Conservation (phyloP, 2,113 vertebrate genomes). For the Podiceps cristatus region DNA sequence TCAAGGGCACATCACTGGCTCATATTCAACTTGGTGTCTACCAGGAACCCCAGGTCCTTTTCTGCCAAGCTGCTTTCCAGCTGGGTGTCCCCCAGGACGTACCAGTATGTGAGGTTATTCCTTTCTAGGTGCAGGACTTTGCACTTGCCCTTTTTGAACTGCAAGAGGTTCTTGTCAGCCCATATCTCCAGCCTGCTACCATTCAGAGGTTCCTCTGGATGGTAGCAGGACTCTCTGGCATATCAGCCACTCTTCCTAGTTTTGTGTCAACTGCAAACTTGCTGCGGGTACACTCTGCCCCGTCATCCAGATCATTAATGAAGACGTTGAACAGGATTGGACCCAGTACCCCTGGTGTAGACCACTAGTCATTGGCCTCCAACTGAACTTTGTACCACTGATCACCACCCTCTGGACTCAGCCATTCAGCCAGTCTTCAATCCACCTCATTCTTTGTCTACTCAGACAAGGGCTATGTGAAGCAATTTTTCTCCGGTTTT, state of each 20-base stretch:
- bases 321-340: background rate
- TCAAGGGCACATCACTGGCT: background rate
- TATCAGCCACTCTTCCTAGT: background rate
- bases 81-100: background rate
- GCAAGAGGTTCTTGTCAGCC: background rate
- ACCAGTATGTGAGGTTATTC: background rate
- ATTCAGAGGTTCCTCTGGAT: background rate
- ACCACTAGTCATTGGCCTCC: background rate
- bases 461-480: background rate
- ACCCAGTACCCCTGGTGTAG: background rate
- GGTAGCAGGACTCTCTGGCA: background rate
- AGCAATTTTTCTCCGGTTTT: background rate
- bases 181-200: background rate
- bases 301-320: background rate
- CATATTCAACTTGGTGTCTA: background rate
- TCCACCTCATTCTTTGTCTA: background rate
- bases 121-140: background rate
- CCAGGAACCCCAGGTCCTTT: background rate
- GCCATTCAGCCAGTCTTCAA: background rate
- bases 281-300: background rate
- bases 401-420: background rate
- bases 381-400: background rate
- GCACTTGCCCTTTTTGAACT: background rate
- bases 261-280: background rate
- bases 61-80: background rate